Conservation (phyloP, 2,888 invertebrate genomes). For the Cheilosia impressa region DNA sequence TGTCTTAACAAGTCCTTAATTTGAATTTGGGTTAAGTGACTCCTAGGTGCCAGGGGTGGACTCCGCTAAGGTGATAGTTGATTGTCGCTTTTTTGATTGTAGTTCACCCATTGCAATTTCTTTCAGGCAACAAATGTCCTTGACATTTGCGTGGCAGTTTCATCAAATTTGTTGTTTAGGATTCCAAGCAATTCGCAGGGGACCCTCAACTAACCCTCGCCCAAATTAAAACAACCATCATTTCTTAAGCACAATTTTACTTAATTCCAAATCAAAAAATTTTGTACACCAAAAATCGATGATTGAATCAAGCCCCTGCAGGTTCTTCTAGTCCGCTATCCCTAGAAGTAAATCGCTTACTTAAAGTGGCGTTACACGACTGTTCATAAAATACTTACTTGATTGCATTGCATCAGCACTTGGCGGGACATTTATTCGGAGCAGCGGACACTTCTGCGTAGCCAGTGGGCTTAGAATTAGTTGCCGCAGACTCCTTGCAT, state of each 20-base stretch:
- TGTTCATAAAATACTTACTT: not conserved
- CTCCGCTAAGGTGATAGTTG: too few relatives aligned
- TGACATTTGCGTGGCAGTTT: too few relatives aligned
- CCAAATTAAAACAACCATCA: not conserved
- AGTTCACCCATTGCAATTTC: too few relatives aligned
- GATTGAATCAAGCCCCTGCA: conserved; percentile 2
- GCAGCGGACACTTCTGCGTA: not conserved
- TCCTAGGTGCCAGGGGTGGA: too few relatives aligned
- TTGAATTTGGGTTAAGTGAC: too few relatives aligned
- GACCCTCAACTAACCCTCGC: too few relatives aligned
- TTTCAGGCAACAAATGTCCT: too few relatives aligned
- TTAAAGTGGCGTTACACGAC: too few relatives aligned
- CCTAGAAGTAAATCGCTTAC: not conserved
- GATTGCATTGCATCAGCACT: not conserved
- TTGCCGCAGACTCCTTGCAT: conserved; percentile 77
- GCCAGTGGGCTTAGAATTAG: conserved; percentile 4
- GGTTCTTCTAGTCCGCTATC: not conserved
- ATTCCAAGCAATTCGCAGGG: too few relatives aligned
- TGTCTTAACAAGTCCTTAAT: too few relatives aligned
- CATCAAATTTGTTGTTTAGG: too few relatives aligned
- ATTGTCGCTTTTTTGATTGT: too few relatives aligned
- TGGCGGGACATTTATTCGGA: not conserved
- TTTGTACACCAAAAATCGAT: not conserved
- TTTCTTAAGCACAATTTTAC: not conserved
- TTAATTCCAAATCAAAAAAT: not conserved